These are phyloP conservation scores for Ametastegia equiseti DNA, from an alignment of 2,888 invertebrate species.

Conservation along the genomic window DNA sequence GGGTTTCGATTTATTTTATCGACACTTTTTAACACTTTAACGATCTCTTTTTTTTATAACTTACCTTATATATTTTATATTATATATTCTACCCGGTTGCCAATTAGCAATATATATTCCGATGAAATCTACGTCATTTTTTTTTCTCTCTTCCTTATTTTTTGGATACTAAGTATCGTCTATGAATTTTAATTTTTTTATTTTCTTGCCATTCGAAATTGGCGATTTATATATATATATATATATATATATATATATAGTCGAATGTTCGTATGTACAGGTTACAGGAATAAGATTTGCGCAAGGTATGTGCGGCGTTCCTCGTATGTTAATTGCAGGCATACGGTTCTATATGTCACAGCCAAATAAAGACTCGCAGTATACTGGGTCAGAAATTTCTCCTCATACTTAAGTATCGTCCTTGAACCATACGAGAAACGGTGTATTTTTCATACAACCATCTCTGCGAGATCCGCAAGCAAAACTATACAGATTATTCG, in stretches of 20 bases:
- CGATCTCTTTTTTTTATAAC: background rate
- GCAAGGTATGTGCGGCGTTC: conserved; percentile 17
- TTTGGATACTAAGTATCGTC: no score
- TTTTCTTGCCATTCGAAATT: no score
- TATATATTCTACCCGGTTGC: background rate
- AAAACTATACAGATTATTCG: background rate
- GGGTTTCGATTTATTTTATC: background rate
- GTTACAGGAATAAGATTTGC: background rate
- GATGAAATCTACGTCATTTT: no score
- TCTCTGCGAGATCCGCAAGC: background rate
- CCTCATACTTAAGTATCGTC: conserved; percentile 43
- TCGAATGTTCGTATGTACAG: background rate
- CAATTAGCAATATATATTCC: background rate
- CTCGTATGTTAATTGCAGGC: conserved; percentile 39
- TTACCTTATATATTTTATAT: background rate
- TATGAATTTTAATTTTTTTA: background rate
- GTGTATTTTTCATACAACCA: background rate
- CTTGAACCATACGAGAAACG: conserved; percentile 27
- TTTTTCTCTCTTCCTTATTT: no score
- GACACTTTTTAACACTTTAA: background rate
- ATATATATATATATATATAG: background rate
- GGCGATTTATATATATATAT: no score
- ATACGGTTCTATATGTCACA: conserved; percentile 26
- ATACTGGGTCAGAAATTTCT: conserved; percentile 48
- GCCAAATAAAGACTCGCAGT: conserved; percentile 41